Percentiles rank a stretch among this genome's conserved stretches.
These are phyloP conservation scores for Margaritifera margaritifera DNA, from an alignment of 2,888 invertebrate species.

Conservation along the genomic window DNA sequence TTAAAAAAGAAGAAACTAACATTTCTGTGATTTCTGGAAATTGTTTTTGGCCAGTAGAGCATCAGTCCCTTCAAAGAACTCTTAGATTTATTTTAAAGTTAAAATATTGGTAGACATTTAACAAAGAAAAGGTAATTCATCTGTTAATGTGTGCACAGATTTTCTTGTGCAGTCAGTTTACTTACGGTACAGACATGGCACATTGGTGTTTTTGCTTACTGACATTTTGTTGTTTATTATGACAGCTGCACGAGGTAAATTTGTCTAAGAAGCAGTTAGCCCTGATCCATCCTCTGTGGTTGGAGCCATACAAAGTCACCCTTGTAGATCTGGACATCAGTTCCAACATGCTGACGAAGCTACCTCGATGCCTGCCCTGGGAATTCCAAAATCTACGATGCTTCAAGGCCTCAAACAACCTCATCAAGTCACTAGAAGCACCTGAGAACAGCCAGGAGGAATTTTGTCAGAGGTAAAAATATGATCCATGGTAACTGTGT, in stretches of 20 bases:
- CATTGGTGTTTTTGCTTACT: no score
- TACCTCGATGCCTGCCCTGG: constrained; percentile 55
- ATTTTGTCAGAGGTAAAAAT: constrained; percentile 35
- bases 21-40: no score
- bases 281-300: constrained; percentile 40
- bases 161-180: no score
- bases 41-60: no score
- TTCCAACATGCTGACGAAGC: constrained; percentile 38
- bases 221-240: neutral
- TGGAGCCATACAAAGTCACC: constrained; percentile 27
- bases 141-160: no score
- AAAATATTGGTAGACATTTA: no score
- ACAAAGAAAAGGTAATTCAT: no score
- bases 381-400: constrained; percentile 39
- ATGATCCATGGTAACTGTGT: no score
- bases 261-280: constrained; percentile 26
- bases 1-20: no score
- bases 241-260: constrained; percentile 19
- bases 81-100: no score
- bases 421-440: constrained; percentile 20
- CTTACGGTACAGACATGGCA: no score
- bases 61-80: no score
- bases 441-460: constrained; percentile 11
- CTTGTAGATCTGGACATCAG: constrained; percentile 47
- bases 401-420: constrained; percentile 43